These are phyloP conservation scores for Gouania willdenowi DNA, from an alignment of 2,797 vertebrate species.

Conservation along the genomic window DNA sequence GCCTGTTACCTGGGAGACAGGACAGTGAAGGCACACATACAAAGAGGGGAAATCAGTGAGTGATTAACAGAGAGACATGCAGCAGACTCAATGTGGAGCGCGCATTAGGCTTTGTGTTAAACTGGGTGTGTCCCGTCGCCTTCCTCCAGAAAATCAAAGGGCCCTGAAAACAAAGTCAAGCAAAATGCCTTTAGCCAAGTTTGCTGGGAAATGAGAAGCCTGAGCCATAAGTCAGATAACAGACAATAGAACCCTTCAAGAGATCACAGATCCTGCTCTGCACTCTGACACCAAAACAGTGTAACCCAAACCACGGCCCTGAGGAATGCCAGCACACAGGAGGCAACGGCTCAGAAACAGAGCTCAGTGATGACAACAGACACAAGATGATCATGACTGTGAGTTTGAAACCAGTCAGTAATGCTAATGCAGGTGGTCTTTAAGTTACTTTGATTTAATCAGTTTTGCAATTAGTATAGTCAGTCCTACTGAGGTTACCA, in stretches of 20 bases:
- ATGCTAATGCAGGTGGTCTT: too few species aligned
- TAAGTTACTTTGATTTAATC: too few species aligned
- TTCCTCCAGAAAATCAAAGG: constrained; percentile 73
- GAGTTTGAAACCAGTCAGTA: too few species aligned
- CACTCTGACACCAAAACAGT: constrained; percentile 31
- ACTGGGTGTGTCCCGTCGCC: constrained; percentile 64
- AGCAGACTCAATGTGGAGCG: constrained; percentile 64
- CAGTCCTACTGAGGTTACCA: too few species aligned
- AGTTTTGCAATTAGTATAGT: too few species aligned
- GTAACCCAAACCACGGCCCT: constrained; percentile 48
- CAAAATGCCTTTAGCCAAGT: constrained; percentile 54
- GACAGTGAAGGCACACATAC: constrained; percentile 8
- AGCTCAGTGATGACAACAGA: constrained; percentile 4
- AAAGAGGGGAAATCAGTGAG: constrained; percentile 41
- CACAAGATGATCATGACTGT: background rate
- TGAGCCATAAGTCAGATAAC: constrained; percentile 51
- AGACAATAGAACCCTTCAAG: constrained; percentile 59
- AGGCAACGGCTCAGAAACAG: constrained; percentile 4
- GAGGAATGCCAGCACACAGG: constrained; percentile 36
- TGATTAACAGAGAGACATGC: constrained; percentile 59
- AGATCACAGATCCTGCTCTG: constrained; percentile 39
- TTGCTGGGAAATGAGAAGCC: constrained; percentile 58
- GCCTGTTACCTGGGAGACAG: constrained; percentile 49
- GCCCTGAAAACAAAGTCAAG: constrained; percentile 63
- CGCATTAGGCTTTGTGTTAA: constrained; percentile 59